Percentiles rank a stretch among this genome's conserved stretches.
Evolutionary conservation across 64 coral and sea anemone genomes (phyloP).

Genomic region (Montipora foliosa): DNA sequence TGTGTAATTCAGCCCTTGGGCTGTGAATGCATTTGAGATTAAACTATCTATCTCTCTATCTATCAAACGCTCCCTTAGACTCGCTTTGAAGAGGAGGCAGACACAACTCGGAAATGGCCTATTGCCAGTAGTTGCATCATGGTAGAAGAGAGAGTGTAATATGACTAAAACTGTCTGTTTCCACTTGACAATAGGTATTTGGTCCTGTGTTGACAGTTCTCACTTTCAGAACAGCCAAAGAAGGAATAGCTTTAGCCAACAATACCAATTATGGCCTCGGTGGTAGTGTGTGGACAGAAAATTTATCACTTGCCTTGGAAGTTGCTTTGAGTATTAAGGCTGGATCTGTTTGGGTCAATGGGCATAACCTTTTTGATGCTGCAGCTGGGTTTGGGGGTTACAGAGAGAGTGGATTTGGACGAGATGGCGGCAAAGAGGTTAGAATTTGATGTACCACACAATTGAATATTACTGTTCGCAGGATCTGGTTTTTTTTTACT

Average conservation of each 20-base stretch:
- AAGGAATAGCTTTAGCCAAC: slow-evolving; percentile 95
- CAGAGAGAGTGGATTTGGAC: slow-evolving; percentile 97
- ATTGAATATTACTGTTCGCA: no score
- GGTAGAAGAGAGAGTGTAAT: no score
- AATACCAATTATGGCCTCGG: slow-evolving; percentile 98
- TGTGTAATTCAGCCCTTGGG: no score
- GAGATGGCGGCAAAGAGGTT: slow-evolving; percentile 97
- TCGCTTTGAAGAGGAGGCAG: no score
- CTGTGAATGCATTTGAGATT: no score
- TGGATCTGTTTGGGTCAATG: slow-evolving; percentile 95
- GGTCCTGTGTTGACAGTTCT: slow-evolving; percentile 93
- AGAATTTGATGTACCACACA: background rate
- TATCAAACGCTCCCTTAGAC: no score
- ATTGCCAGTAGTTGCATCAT: no score
- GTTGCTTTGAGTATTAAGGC: slow-evolving; percentile 93
- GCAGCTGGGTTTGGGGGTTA: slow-evolving; percentile 96
- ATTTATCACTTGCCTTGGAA: slow-evolving; percentile 86
- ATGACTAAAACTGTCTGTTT: background rate
- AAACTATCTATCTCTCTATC: no score
- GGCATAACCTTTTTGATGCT: slow-evolving; percentile 99
- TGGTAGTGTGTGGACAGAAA: slow-evolving; percentile 97
- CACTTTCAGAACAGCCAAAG: slow-evolving; percentile 96
- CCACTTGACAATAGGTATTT: slow-evolving; percentile 70
- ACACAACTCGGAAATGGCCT: no score
- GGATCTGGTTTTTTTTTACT: no score